A percentile compares a stretch with the other conserved stretches of the same genome.
These are phyloP conservation scores for Carposina sasakii DNA, from an alignment of 1,140 invertebrate genomes.

Conservation along the genomic window DNA sequence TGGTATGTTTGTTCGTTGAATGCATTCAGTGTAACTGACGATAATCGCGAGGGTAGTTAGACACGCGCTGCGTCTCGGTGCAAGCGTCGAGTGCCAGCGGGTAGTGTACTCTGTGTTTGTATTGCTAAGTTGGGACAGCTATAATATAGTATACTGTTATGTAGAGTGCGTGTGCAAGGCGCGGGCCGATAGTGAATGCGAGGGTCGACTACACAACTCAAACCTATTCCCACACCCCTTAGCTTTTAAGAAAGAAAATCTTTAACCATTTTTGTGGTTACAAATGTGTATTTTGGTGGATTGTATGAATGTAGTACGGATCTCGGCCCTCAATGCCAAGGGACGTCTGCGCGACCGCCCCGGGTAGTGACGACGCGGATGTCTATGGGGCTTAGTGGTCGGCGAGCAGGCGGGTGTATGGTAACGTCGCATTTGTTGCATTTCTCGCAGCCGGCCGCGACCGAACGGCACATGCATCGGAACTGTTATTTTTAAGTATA, in stretches of 20 bases:
- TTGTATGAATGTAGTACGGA: neutral
- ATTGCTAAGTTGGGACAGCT: slow-evolving; percentile 57
- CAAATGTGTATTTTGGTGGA: neutral
- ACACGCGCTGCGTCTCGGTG: slow-evolving; percentile 48
- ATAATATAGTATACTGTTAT: slow-evolving; percentile 44
- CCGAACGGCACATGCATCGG: slow-evolving; percentile 29
- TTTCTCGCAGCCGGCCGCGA: slow-evolving; percentile 18
- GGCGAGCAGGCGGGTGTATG: neutral
- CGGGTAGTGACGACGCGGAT: neutral
- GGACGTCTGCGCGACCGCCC: no score
- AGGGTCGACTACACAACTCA: no score
- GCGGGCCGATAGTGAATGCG: no score
- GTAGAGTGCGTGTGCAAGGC: slow-evolving; percentile 38
- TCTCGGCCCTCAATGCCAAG: neutral
- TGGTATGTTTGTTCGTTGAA: no score
- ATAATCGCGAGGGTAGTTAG: no score
- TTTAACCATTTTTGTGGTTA: no score
- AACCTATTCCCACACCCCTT: no score
- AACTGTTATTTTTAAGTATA: slow-evolving; percentile 63
- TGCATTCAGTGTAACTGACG: no score
- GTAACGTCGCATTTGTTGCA: slow-evolving; percentile 29
- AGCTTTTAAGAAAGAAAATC: no score
- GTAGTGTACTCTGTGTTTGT: slow-evolving; percentile 58
- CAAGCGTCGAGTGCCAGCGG: slow-evolving; percentile 46
- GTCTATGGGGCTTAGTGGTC: slow-evolving; percentile 2